These are phyloP conservation scores for Pseudochirops cupreus DNA, from an alignment of 2,797 vertebrate species.

Conservation along the genomic window DNA sequence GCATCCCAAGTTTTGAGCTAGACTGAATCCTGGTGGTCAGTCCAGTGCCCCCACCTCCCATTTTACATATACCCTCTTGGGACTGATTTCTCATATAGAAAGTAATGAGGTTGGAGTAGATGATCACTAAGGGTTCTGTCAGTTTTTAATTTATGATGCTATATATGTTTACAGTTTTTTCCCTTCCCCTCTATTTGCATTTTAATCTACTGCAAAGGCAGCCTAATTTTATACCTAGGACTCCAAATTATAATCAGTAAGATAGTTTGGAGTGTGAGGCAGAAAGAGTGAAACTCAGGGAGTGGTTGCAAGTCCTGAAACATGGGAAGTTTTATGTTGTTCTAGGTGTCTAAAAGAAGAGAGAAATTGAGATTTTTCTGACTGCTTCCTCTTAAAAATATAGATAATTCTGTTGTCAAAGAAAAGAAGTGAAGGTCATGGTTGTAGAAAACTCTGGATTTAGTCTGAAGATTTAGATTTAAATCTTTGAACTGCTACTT, in stretches of 20 bases:
- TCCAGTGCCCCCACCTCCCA: neutral
- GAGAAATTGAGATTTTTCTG: neutral
- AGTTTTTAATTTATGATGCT: neutral
- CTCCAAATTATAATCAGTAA: neutral
- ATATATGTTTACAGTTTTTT: neutral
- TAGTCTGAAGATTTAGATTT: neutral
- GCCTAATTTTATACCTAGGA: neutral
- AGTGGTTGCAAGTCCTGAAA: neutral
- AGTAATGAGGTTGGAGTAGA: neutral
- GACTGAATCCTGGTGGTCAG: neutral
- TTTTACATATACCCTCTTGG: neutral
- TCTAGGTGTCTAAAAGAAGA: neutral
- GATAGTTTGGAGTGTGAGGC: neutral
- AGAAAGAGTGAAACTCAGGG: neutral
- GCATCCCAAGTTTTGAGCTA: neutral
- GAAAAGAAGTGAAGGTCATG: neutral
- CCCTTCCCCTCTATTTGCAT: neutral
- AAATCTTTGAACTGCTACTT: neutral
- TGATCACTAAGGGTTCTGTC: neutral
- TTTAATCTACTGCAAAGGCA: neutral
- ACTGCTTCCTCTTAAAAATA: neutral
- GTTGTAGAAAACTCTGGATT: neutral
- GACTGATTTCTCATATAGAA: neutral
- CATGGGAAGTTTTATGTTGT: neutral
- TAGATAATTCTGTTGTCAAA: neutral